Base-by-base conservation (phyloP, 2,797 vertebrate species). In the Centroberyx gerrardi region DNA sequence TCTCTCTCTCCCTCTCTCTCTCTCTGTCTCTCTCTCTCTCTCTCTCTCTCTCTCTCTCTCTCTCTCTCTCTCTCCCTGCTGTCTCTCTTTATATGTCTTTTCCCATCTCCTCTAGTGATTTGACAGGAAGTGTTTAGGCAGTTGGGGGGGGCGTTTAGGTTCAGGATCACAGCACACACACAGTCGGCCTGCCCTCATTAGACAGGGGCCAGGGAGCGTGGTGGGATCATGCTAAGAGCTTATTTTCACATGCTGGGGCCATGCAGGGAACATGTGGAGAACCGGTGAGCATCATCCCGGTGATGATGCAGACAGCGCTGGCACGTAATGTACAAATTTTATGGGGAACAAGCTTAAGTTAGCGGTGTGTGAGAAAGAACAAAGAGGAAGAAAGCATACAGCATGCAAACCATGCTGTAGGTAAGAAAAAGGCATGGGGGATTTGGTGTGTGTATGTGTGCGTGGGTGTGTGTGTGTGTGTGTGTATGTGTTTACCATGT, bases 151-250 rank as follows among this genome's bases (percentile, higher is more conserved):
- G 6, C 6, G 14, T 76, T 75, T 17, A 56, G 55, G 68, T 82
- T 67, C 22, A 54, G 60, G 70, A 74, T 78, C 54, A 22, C 51
- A 48, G 61, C 48, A 6, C 22, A 3, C 22, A 3, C 55, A 48
- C 40, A 60, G 69, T 65, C 7, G 7, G 53, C 60, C 61, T 82
- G 86, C 68, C 82, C 83, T 72, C 73, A 82, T 91, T 92, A 91
- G 82, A 18, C 82, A 74, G 7, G 81, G 88, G 77, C 77, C 87
- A 88, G 15, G 29, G 81, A 75, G 63, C 86, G 59, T 65, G 77
- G 80, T 86, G 59, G 74, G 83, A 85, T 92, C 84, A 85, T 81
- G 69, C 83, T 81, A 60, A 72, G 80, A 85, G 89, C 78, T 91
- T 77, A 69, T 88, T 40, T 84, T 88, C 44, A 48, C 88, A 81